These are phyloP conservation scores for Emys orbicularis DNA, from an alignment of 2,797 vertebrate genomes.

Conservation along the genomic window DNA sequence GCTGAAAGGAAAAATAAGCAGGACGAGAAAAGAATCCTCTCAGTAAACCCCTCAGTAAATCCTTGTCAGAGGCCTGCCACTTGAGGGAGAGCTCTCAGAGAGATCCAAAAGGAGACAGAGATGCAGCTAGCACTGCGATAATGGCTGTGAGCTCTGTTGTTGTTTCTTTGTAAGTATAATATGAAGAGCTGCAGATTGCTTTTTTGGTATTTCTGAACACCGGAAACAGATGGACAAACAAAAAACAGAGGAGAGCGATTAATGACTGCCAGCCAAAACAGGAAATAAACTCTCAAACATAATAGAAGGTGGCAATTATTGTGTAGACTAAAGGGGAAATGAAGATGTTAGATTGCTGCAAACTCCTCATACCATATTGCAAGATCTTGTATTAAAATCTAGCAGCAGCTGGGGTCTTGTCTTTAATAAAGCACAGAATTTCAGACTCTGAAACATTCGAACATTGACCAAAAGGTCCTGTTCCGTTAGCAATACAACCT, in stretches of 20 bases:
- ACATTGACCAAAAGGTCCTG: slow-evolving; percentile 33
- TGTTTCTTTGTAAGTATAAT: not conserved
- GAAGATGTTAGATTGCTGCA: not conserved
- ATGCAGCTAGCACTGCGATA: not conserved
- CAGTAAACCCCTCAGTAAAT: not conserved
- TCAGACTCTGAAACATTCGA: slow-evolving; percentile 51
- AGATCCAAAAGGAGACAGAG: not conserved
- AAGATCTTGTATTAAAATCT: slow-evolving; percentile 56
- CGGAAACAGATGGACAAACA: not conserved
- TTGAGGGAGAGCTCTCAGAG: not conserved
- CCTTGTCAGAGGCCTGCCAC: not conserved
- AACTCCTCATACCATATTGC: slow-evolving; percentile 14
- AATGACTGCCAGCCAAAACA: slow-evolving; percentile 21
- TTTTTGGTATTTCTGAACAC: not conserved
- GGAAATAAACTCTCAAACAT: slow-evolving; percentile 26
- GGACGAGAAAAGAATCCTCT: not conserved
- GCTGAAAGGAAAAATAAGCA: not conserved
- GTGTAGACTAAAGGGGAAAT: not conserved
- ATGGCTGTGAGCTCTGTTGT: not conserved
- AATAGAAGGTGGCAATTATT: not conserved
- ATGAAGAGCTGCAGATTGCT: not conserved
- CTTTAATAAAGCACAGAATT: slow-evolving; percentile 63
- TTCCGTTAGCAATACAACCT: slow-evolving; percentile 48
- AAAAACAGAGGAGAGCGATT: not conserved
- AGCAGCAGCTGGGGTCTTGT: slow-evolving; percentile 58